Evolutionary conservation across 2,888 invertebrate species (phyloP), one percentile per base, ranked within the genome.

Genomic region (Pheosia tremula): DNA sequence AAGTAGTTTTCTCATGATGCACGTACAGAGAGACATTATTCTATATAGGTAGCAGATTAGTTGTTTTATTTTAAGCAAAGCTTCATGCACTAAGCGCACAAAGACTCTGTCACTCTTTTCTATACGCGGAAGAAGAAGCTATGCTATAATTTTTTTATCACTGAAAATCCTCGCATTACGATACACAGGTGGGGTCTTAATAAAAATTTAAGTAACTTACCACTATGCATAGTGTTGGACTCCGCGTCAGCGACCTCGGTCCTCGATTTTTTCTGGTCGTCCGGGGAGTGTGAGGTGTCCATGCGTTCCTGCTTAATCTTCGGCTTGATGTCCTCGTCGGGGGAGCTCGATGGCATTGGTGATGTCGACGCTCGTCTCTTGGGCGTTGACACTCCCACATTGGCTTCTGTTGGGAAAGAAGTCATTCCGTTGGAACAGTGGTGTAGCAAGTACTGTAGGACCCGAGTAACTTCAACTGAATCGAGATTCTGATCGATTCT

Each of bases 221-320:
- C 98, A 93, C 97, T 97, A 90, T 97, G 97, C 91, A 97, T 96
- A 63, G 98, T 98, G 86, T 98, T 98, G 45, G 97, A 97, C 88
- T 98, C 98, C 57, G 98, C 98, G 85, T 98, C 98, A 67, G 96
- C 97, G 47, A 97, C 95, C 89, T 97, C 97, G 60, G 97, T 97
- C 84, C 97, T 95, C 52, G 95, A 95, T 80, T 97, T 97, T 87
- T 97, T 97, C 71, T 95, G 94, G 70, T 94, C 94, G 76, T 96
- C 96, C 56, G 95, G 95, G 37, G 95, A 96, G 4, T 94, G 94
- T 66, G 95, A 94, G n/a, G 94, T 94, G 70, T 96, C 95, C 93
- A 95, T 95, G 65, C 95, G 94, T 79, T 96, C 96, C 80, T 96
- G 95, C 84, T 96, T 96, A 80, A 96, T 96, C 81, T 93, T 91